Percentiles rank a stretch among this genome's conserved stretches.
phyloP scores from a whole-genome alignment of 2,113 vertebrate species.

The Podarcis muralis region DNA sequence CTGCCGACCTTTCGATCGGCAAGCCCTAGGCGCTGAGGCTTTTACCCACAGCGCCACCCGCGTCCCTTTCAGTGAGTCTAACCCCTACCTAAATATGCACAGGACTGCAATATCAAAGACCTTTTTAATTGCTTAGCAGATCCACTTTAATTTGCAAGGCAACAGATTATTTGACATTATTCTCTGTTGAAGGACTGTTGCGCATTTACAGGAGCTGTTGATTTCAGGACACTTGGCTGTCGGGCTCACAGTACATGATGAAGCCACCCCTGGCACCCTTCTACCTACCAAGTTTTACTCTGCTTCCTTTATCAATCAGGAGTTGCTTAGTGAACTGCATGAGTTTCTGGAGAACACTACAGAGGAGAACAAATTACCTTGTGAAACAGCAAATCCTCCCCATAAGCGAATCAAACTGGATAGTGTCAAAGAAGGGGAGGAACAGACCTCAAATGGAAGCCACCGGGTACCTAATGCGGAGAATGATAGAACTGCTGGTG shows the following conservation, averaged over 20 bases:
- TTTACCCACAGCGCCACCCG: no score
- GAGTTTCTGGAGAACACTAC: slow-evolving; percentile 73
- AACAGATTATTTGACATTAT: background rate
- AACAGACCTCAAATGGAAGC: slow-evolving; percentile 54
- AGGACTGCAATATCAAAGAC: background rate
- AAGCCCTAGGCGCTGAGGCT: no score
- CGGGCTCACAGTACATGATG: background rate
- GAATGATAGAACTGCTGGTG: background rate
- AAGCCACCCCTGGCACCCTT: background rate
- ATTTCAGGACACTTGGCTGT: background rate
- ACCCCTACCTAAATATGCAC: background rate
- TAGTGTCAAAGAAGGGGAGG: background rate
- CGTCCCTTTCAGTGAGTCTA: background rate
- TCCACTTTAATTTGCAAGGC: background rate
- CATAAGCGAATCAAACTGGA: slow-evolving; percentile 84
- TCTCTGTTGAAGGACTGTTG: background rate
- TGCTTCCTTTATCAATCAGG: slow-evolving; percentile 71
- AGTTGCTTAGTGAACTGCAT: slow-evolving; percentile 78
- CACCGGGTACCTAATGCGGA: background rate
- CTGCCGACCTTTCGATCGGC: no score
- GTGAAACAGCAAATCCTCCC: slow-evolving; percentile 75
- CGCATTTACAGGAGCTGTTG: background rate
- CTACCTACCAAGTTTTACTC: background rate
- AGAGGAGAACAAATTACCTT: slow-evolving; percentile 45
- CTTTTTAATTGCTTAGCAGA: background rate